Evolutionary conservation across 1,140 invertebrate species (phyloP).

Genomic region (Ylistrum balloti): DNA sequence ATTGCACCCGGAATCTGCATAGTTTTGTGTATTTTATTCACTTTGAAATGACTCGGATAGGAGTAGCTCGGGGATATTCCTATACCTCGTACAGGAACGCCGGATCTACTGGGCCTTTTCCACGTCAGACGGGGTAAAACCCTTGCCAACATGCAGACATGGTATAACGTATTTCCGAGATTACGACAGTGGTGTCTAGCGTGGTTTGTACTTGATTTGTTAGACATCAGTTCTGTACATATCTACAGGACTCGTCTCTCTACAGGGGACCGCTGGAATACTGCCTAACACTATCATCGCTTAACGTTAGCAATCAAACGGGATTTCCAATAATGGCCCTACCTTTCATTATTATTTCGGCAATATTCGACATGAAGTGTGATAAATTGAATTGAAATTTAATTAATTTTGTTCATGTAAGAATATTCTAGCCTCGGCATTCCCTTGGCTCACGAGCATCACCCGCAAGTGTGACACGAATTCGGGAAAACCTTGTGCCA

Average conservation of each 20-base stretch:
- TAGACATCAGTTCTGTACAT: background rate
- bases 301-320: background rate
- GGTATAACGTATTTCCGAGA: background rate
- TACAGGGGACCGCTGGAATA: background rate
- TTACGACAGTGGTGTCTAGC: background rate
- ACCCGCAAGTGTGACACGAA: background rate
- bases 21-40: background rate
- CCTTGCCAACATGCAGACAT: background rate
- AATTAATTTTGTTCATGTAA: slow-evolving; percentile 17
- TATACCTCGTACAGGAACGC: background rate
- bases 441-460: background rate
- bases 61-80: background rate
- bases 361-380: background rate
- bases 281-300: background rate
- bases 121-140: background rate
- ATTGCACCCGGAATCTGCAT: background rate
- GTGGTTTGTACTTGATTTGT: background rate
- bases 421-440: background rate
- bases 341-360: slow-evolving; percentile 20
- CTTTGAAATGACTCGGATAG: background rate
- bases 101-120: background rate
- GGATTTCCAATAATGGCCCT: background rate
- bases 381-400: slow-evolving; percentile 40
- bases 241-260: background rate
- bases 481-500: background rate